These are phyloP conservation scores for Lochmaea crataegi DNA, from an alignment of 2,888 invertebrate genomes.

Conservation along the genomic window DNA sequence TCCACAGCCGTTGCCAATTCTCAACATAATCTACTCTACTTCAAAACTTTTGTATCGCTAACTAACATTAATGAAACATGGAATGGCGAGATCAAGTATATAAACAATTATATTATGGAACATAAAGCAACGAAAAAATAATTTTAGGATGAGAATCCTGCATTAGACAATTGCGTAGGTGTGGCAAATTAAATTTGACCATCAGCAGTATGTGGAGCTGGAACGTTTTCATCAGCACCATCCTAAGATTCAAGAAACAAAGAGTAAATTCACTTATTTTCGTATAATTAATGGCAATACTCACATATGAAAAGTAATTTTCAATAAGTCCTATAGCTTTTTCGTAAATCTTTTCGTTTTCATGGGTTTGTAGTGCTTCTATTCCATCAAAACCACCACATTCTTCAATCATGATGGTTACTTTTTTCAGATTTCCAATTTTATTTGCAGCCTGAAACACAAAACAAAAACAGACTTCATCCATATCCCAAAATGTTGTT, in stretches of 20 bases:
- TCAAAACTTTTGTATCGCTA: slow-evolving; percentile 10
- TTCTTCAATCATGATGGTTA: slow-evolving; percentile 89
- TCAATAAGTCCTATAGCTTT: slow-evolving; percentile 63
- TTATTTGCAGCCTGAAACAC: slow-evolving; percentile 77
- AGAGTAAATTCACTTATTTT: neutral
- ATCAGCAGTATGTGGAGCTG: slow-evolving; percentile 52
- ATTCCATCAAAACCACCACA: slow-evolving; percentile 91
- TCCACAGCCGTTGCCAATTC: neutral
- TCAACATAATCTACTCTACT: slow-evolving; percentile 5
- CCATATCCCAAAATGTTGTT: no score
- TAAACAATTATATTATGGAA: slow-evolving; percentile 3
- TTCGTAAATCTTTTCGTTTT: slow-evolving; percentile 82
- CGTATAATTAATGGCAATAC: slow-evolving; percentile 30
- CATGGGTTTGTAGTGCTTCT: slow-evolving; percentile 89
- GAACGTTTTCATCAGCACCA: slow-evolving; percentile 32
- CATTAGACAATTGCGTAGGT: slow-evolving; percentile 55
- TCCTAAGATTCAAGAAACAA: neutral
- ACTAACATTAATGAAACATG: slow-evolving; percentile 26
- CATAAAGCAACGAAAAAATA: slow-evolving; percentile 4
- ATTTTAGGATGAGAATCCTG: slow-evolving; percentile 58
- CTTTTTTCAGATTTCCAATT: slow-evolving; percentile 77
- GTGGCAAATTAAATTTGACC: slow-evolving; percentile 60
- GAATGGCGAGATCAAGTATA: slow-evolving; percentile 36
- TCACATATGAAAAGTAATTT: slow-evolving; percentile 63
- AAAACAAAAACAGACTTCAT: neutral